These are phyloP conservation scores for Spongilla lacustris DNA, from an alignment of 37 sponge, comb jelly and placozoan genomes.

Conservation along the genomic window DNA sequence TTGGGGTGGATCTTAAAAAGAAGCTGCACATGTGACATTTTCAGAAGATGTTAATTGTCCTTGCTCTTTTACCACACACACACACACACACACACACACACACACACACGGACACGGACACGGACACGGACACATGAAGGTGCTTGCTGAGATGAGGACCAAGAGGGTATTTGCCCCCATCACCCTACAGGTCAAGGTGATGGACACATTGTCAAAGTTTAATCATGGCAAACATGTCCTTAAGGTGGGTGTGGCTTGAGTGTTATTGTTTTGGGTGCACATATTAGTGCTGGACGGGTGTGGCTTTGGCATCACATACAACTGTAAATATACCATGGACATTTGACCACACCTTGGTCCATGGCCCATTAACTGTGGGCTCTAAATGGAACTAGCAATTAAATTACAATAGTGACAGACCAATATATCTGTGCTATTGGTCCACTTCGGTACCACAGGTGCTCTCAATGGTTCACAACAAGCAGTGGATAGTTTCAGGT, in stretches of 20 bases:
- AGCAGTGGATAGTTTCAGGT: constrained; percentile 1
- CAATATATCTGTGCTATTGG: too few relatives aligned
- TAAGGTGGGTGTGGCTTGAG: neutral
- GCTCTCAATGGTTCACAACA: neutral
- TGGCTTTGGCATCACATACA: too few relatives aligned
- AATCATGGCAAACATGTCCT: constrained; percentile 20
- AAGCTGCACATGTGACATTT: too few relatives aligned
- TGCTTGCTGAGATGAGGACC: constrained; percentile 20
- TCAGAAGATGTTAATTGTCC: too few relatives aligned
- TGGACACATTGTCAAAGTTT: constrained; percentile 31
- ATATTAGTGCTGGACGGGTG: too few relatives aligned
- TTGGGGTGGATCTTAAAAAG: too few relatives aligned
- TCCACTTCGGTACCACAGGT: neutral
- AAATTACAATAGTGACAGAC: too few relatives aligned
- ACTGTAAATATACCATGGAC: too few relatives aligned
- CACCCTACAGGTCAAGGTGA: neutral
- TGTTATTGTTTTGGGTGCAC: neutral
- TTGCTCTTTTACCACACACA: neutral
- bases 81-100: neutral
- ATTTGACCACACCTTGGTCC: too few relatives aligned
- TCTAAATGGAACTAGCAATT: neutral
- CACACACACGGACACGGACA: neutral
- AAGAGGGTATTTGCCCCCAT: constrained; percentile 30
- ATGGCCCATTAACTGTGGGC: neutral
- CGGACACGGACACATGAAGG: neutral